phyloP scores from a whole-genome alignment of 2,797 vertebrate species.

The Luscinia megarhynchos region DNA sequence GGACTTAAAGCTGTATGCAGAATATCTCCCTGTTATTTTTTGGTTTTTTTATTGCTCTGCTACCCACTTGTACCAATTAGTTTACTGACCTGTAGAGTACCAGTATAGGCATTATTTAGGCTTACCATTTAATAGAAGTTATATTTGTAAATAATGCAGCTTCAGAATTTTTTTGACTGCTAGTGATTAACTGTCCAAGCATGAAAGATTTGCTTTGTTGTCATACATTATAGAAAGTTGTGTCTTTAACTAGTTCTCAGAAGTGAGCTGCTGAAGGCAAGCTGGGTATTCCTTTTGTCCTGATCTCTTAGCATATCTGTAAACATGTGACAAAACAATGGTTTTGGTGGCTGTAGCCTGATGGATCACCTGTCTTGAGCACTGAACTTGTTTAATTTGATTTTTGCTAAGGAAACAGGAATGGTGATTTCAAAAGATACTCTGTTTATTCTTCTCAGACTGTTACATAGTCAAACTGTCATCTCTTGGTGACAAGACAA shows the following conservation, averaged over 20 bases:
- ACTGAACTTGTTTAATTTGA: not conserved
- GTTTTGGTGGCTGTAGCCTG: not conserved
- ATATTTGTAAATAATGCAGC: not conserved
- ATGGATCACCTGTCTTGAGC: not conserved
- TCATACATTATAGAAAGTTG: not conserved
- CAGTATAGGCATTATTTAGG: not conserved
- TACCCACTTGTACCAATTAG: not conserved
- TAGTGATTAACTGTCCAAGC: not conserved
- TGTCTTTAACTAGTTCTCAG: not conserved
- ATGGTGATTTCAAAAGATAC: not conserved
- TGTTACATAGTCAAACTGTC: not conserved
- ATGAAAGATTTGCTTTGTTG: not conserved
- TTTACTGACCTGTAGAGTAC: not conserved
- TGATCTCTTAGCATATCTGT: not conserved
- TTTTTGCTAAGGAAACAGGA: not conserved
- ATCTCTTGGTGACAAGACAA: not conserved
- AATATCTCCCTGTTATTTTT: not conserved
- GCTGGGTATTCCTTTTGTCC: not conserved
- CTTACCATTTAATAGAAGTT: not conserved
- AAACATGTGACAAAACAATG: not conserved
- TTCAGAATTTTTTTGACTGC: not conserved
- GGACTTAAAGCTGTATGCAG: not conserved
- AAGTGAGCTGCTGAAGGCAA: not conserved
- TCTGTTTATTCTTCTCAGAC: not conserved
- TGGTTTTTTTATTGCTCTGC: not conserved